Evolutionary conservation across 2,888 invertebrate species (phyloP).

Genomic region (Drosophila putrida): DNA sequence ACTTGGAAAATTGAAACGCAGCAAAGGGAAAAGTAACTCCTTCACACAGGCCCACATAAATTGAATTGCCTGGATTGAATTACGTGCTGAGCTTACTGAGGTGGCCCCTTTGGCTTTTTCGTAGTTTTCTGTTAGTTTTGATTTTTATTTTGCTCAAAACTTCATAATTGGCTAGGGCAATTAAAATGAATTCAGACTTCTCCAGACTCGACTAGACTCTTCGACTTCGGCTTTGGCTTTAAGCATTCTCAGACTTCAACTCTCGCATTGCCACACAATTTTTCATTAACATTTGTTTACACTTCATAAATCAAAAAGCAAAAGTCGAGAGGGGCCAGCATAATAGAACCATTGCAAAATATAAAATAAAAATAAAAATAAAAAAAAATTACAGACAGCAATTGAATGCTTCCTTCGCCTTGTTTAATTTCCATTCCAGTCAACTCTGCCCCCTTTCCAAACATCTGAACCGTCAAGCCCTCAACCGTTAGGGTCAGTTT

Average conservation of each 20-base stretch:
- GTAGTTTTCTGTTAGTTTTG: constrained; percentile 51
- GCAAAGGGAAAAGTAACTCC: constrained; percentile 23
- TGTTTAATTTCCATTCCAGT: constrained; percentile 49
- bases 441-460: neutral
- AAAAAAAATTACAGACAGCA: constrained; percentile 18
- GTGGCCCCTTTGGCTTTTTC: constrained; percentile 29
- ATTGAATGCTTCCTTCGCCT: constrained; percentile 34
- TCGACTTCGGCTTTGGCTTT: constrained; percentile 2
- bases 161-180: constrained; percentile 68
- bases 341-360: constrained; percentile 23
- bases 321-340: constrained; percentile 19
- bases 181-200: constrained; percentile 53
- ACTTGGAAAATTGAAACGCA: constrained; percentile 11
- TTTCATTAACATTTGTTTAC: constrained; percentile 66
- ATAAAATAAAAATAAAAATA: constrained; percentile 22
- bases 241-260: constrained; percentile 14
- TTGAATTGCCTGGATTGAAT: constrained; percentile 72
- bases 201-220: neutral
- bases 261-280: constrained; percentile 23
- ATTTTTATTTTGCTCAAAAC: constrained; percentile 40
- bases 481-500: constrained; percentile 21
- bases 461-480: neutral
- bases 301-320: constrained; percentile 67
- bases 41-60: constrained; percentile 33
- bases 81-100: constrained; percentile 59